Conservation (phyloP, 2,113 vertebrate species). For the Phyllostomus hastatus region DNA sequence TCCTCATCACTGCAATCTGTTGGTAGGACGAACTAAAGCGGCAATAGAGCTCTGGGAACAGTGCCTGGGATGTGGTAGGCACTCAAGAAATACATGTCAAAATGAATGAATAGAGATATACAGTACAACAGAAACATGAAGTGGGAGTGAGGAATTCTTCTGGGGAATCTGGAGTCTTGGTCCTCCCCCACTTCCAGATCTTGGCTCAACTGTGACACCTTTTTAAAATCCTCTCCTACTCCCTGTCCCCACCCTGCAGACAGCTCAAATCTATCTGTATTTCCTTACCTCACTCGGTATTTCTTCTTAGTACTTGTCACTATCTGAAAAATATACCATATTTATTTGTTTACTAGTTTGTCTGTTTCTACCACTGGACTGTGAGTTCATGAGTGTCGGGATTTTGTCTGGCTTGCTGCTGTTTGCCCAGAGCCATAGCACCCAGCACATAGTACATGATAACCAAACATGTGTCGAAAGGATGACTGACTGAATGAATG, state of each 20-base stretch:
- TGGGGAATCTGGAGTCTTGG: not conserved
- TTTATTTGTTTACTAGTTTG: slow-evolving; percentile 11
- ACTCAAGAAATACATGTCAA: not conserved
- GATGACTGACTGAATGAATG: not conserved
- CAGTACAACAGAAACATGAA: not conserved
- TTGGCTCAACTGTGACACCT: not conserved
- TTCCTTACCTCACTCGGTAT: not conserved
- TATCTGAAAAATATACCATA: not conserved
- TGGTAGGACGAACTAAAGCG: not conserved
- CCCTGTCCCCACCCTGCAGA: not conserved
- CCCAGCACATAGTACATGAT: not conserved
- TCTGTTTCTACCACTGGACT: not conserved
- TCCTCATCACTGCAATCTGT: not conserved
- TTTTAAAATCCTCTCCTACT: not conserved
- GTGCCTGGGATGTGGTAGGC: not conserved
- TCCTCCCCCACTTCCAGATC: not conserved
- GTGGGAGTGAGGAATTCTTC: not conserved
- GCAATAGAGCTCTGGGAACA: not conserved
- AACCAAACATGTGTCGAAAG: not conserved
- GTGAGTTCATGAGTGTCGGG: not conserved
- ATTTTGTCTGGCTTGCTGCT: not conserved
- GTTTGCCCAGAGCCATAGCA: not conserved
- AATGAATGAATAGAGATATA: not conserved
- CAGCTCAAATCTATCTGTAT: not conserved
- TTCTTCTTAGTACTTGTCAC: slow-evolving; percentile 26